Conservation (phyloP, 2,888 invertebrate species). For the Cantharis flavilabris region DNA sequence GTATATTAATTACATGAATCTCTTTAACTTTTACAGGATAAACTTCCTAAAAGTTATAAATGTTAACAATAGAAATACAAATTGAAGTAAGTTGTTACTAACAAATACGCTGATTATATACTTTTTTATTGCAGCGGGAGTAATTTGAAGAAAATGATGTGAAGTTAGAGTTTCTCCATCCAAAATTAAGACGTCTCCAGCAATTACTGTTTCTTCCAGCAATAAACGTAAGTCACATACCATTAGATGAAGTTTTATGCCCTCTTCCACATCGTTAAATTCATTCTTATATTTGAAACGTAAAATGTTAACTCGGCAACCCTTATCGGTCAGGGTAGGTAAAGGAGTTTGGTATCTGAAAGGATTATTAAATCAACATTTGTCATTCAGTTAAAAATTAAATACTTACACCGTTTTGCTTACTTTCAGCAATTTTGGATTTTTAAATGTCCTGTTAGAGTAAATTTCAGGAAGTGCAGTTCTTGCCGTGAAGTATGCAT, state of each 20-base stretch:
- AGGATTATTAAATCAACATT: neutral
- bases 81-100: neutral
- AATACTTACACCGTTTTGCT: constrained; percentile 69
- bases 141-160: constrained; percentile 81
- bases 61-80: neutral
- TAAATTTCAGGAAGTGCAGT: constrained; percentile 83
- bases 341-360: constrained; percentile 77
- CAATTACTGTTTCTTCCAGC: constrained; percentile 79
- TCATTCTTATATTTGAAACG: constrained; percentile 72
- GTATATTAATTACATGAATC: constrained; percentile 83
- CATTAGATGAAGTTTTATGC: constrained; percentile 83
- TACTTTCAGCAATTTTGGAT: constrained; percentile 74
- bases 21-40: constrained; percentile 87
- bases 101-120: neutral
- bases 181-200: constrained; percentile 81
- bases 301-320: constrained; percentile 76
- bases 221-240: constrained; percentile 79
- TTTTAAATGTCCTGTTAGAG: constrained; percentile 72
- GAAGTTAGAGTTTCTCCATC: constrained; percentile 81
- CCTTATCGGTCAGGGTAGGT: constrained; percentile 80
- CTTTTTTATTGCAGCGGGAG: constrained; percentile 43
- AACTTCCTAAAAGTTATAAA: constrained; percentile 54
- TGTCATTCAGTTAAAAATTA: neutral
- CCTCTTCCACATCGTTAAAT: constrained; percentile 72
- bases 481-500: constrained; percentile 88